Percentiles rank a stretch among this genome's conserved stretches.
These are phyloP conservation scores for Arrhamphus sclerolepis DNA, from an alignment of 2,797 vertebrate species.

Conservation along the genomic window DNA sequence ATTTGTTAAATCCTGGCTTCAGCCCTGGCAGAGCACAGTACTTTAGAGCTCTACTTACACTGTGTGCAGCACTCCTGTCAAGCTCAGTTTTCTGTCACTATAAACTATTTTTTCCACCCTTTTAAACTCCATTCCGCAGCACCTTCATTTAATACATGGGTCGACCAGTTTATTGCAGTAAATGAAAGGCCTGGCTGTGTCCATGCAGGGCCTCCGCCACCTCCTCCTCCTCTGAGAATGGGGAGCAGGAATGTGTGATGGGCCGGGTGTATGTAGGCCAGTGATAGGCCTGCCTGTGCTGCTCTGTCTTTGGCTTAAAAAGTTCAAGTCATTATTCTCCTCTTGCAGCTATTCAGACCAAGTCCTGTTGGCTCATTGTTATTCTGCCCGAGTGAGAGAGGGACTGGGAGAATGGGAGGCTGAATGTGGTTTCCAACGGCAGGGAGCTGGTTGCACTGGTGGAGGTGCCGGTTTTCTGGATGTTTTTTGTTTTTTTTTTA, in stretches of 20 bases:
- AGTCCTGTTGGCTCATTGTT: constrained; percentile 85
- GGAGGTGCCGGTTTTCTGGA: constrained; percentile 26
- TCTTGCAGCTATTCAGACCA: constrained; percentile 75
- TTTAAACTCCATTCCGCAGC: constrained; percentile 6
- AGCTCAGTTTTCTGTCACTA: too few species aligned
- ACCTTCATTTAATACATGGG: constrained; percentile 20
- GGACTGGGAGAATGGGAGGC: constrained; percentile 54
- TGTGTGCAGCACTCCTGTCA: too few species aligned
- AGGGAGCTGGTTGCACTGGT: constrained; percentile 41
- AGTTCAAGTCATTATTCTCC: constrained; percentile 82
- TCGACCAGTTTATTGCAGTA: constrained; percentile 36
- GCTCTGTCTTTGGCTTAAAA: constrained; percentile 70
- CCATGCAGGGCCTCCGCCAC: constrained; percentile 46
- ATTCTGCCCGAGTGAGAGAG: constrained; percentile 81
- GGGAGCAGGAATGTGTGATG: constrained; percentile 63
- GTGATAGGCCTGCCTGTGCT: constrained; percentile 62
- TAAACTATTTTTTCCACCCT: too few species aligned
- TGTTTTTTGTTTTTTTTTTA: constrained; percentile 5
- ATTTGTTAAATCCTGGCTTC: too few species aligned
- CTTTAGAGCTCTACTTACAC: too few species aligned
- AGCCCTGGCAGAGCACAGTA: too few species aligned
- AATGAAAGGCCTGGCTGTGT: constrained; percentile 52
- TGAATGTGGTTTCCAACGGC: constrained; percentile 51
- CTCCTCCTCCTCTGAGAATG: constrained; percentile 46
- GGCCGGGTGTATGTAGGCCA: constrained; percentile 67